Evolutionary conservation across 2,797 vertebrate species (phyloP).

Genomic region (Macropus fuliginosus): DNA sequence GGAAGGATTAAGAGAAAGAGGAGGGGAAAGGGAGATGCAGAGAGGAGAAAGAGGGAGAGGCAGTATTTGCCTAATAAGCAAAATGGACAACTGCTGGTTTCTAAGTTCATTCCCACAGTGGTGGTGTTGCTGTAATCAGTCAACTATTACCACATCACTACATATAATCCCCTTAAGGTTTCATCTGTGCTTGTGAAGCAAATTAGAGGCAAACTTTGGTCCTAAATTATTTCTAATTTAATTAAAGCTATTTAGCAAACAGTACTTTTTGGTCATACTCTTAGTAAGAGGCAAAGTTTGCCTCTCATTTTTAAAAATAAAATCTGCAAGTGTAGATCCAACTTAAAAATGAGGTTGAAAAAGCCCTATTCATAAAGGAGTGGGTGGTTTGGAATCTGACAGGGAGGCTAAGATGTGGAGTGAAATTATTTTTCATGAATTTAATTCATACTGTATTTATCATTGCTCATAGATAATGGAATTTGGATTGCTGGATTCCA

Average conservation of each 20-base stretch:
- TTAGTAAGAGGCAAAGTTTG: slow-evolving; percentile 13
- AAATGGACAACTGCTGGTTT: neutral
- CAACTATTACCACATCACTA: neutral
- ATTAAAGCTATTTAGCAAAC: neutral
- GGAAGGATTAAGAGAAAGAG: neutral
- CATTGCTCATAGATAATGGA: neutral
- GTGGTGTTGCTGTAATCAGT: neutral
- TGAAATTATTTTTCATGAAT: slow-evolving; percentile 26
- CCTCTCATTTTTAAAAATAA: neutral
- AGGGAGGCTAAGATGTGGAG: neutral
- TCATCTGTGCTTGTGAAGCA: neutral
- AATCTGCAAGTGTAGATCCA: slow-evolving; percentile 23
- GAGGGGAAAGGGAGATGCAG: neutral
- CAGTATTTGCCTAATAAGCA: neutral
- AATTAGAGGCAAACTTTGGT: slow-evolving; percentile 4
- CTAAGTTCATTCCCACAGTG: neutral
- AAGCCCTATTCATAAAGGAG: slow-evolving; percentile 1
- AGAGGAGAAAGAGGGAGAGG: neutral
- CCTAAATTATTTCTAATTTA: neutral
- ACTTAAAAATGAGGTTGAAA: neutral
- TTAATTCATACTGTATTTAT: slow-evolving; percentile 26
- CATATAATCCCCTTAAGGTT: neutral
- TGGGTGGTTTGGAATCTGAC: neutral
- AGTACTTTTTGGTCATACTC: neutral
- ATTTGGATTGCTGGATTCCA: neutral